Evolutionary conservation across 2,888 invertebrate species (phyloP), one percentile per base, ranked within the genome.

Genomic region (Andrena bucephala): DNA sequence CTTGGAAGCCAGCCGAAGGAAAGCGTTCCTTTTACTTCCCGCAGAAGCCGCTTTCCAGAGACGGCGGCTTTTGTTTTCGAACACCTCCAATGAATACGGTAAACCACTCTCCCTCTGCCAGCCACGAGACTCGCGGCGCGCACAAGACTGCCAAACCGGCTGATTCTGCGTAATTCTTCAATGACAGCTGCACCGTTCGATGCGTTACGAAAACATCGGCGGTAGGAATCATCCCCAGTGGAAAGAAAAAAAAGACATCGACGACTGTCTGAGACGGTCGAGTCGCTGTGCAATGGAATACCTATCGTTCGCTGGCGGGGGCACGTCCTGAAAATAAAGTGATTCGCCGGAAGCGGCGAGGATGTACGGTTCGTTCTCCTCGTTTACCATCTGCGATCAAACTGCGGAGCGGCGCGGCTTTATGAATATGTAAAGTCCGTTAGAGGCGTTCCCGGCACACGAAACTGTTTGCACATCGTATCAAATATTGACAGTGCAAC

Each of bases 401-500:
- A 81, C 83, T 73, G 71, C 57, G 75, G 87, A 84, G 84, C 72
- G 7, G 83, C 77, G 78, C 81, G 80, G 83, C 87, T 90, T 89
- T 91, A 92, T 91, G 92, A 92, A 92, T 92, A 92, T 92, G 92
- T 90, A 92, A 91, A 92, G 89, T 91, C 89, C 85, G 89, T 86
- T 84, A 84, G 84, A 84, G 85, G 87, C 86, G 86, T 87, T 78
- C 81, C 81, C 70, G 62, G 84, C 86, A 85, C 81, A 77, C 85
- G 86, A 90, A 89, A 91, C 88, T 92, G 92, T 92, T 91, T 90
- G 90, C 90, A 88, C 89, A 85, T 86, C 86, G 81, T 87, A 88
- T 90, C 91, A 92, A 91, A 92, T 92, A 91, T 91, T 92, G 91
- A 89, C 90, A 86, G 85, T 85, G 84, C 81, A 62, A 85, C 74